phyloP scores from a whole-genome alignment of 2,113 vertebrate species.

The Hippocampus mohnikei region DNA sequence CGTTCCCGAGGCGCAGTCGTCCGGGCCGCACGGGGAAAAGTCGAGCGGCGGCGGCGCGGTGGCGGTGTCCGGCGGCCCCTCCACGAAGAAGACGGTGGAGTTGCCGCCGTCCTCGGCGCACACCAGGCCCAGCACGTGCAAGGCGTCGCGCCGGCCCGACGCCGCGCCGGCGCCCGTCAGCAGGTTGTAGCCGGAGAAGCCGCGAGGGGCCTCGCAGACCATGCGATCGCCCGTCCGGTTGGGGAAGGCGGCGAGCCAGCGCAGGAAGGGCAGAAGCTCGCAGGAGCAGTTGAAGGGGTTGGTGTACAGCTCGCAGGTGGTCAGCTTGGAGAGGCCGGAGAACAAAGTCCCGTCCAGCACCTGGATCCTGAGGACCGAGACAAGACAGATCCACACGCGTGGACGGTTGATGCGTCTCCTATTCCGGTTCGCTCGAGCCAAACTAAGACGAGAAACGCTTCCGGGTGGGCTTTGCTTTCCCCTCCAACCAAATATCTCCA shows the following conservation, averaged over 20 bases:
- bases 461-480: too few species aligned
- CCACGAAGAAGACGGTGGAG: constrained; percentile 69
- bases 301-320: constrained; percentile 93
- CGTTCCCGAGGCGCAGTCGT: constrained; percentile 87
- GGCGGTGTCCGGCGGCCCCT: constrained; percentile 64
- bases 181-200: constrained; percentile 87
- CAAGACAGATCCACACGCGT: background rate
- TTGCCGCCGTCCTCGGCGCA: constrained; percentile 77
- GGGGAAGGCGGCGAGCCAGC: constrained; percentile 89
- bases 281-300: constrained; percentile 98
- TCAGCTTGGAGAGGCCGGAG: constrained; percentile 81
- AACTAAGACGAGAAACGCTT: too few species aligned
- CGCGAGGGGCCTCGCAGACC: constrained; percentile 89
- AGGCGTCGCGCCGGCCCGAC: constrained; percentile 82
- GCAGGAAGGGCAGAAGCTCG: constrained; percentile 89
- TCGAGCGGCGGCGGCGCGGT: constrained; percentile 72
- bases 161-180: constrained; percentile 82
- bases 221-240: constrained; percentile 91
- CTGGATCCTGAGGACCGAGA: constrained; percentile 77
- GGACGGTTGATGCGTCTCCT: too few species aligned
- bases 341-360: constrained; percentile 86
- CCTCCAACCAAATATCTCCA: too few species aligned
- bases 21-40: constrained; percentile 79
- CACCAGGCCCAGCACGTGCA: constrained; percentile 83
- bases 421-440: too few species aligned